Evolutionary conservation across 35 echinoderm and acorn worm species (phyloP), one percentile per base, ranked within the genome.

Genomic region (Apostichopus californicus): DNA sequence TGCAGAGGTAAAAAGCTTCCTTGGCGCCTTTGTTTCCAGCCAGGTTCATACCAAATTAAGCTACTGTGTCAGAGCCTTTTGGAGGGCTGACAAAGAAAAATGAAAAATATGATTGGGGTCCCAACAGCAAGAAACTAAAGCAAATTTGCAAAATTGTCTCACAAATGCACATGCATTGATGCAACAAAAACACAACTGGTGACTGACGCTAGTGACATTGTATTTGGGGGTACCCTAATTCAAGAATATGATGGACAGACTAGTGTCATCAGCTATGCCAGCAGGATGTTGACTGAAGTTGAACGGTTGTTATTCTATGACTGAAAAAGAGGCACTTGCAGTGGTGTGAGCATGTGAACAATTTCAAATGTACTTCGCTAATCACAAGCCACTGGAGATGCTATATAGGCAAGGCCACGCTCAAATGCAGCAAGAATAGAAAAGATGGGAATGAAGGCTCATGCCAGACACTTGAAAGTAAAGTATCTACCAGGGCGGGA

Each of bases 341-440:
- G 88, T 96, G 13, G 95, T 96, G 26, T 93, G 88, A 89, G 92
- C 87, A n/a, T 94, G 79, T 55, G 88, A 96, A 34, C 90, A 90
- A 57, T 94, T 94, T 91, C 95, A 96, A 53, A 78, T 94, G n/a
- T 96, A 94, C 63, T 71, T 96, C 6, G 94, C 95, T 60, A 92
- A 96, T 57, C 95, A 91, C 88, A 96, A 96, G 72, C 95, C 81
- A 84, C 90, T 96, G 9, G 92, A 96, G 81, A 89, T 93, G 22
- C 58, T 95, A 85, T 93, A 94, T 94, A 65, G 92, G 12, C 18
- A 68, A 86, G 72, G 66, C 73, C 89, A 8, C 56, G 53, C 55
- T 92, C 92, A 22, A 96, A 92, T 83, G 92, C 95, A 34, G 92
- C 95, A 34, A 59, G 93, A 79, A 96, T 92, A 61, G 92, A 96